Evolutionary conservation across 2,113 vertebrate genomes (phyloP).

Genomic region (Anseranas semipalmata): DNA sequence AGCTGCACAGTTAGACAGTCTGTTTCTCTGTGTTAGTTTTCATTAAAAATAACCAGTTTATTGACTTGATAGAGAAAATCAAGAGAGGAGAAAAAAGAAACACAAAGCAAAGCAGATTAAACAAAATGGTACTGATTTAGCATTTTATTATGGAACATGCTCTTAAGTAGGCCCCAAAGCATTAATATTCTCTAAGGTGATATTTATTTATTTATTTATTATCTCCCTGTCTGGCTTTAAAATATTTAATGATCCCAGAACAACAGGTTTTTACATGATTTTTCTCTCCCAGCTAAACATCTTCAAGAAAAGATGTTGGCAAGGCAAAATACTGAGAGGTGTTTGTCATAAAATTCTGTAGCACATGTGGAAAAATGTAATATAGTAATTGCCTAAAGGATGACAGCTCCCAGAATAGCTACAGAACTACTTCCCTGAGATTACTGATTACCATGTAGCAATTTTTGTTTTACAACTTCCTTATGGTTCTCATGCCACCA

Average conservation of each 20-base stretch:
- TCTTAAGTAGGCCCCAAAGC: not conserved
- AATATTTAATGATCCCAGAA: not conserved
- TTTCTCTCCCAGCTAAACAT: not conserved
- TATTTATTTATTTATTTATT: not conserved
- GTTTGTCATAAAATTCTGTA: not conserved
- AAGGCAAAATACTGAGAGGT: not conserved
- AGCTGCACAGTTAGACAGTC: not conserved
- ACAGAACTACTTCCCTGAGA: not conserved
- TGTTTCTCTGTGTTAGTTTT: not conserved
- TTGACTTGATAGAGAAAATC: not conserved
- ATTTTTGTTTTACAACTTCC: not conserved
- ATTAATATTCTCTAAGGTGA: not conserved
- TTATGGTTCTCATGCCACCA: not conserved
- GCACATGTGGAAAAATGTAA: not conserved
- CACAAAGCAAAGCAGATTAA: not conserved
- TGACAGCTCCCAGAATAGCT: not conserved
- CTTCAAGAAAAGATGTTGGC: not conserved
- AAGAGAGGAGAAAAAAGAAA: not conserved
- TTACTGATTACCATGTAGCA: fast-evolving
- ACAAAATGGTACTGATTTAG: not conserved
- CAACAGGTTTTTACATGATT: not conserved
- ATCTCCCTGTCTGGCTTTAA: not conserved
- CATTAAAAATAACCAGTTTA: not conserved
- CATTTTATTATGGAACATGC: not conserved
- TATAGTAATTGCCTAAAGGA: not conserved